Conservation (phyloP, 2,113 vertebrate genomes). For the Struthidea cinerea region DNA sequence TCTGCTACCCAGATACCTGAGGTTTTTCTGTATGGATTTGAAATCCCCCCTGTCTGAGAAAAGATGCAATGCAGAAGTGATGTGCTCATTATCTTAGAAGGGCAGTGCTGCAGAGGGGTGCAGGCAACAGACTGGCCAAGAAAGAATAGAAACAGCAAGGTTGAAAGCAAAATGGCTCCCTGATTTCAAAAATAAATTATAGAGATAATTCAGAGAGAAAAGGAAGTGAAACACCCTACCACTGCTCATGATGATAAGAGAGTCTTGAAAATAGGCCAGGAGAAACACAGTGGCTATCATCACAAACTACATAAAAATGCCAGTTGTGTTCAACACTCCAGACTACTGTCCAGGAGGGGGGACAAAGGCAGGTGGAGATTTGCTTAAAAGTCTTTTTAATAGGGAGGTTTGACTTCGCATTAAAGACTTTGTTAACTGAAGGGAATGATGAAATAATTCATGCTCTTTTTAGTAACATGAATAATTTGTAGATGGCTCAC, state of each 20-base stretch:
- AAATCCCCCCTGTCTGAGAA: background rate
- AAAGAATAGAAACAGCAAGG: background rate
- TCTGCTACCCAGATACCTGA: background rate
- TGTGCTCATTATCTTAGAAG: background rate
- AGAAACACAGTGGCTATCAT: background rate
- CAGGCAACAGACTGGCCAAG: background rate
- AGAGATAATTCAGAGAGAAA: background rate
- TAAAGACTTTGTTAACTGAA: background rate
- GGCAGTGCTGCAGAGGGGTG: background rate
- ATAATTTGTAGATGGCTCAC: background rate
- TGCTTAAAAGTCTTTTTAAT: background rate
- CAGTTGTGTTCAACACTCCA: background rate
- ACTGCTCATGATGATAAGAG: background rate
- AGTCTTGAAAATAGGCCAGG: background rate
- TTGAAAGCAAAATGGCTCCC: background rate
- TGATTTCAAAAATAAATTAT: background rate
- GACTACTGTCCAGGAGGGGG: background rate
- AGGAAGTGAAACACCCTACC: background rate
- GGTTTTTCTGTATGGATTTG: background rate
- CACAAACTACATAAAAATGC: background rate
- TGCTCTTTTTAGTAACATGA: background rate
- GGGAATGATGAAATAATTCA: background rate
- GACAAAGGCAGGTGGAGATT: background rate
- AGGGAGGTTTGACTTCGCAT: background rate
- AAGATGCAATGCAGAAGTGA: background rate